Evolutionary conservation across 2,797 vertebrate species (phyloP), one percentile per base, ranked within the genome.

Genomic region (Prionace glauca): DNA sequence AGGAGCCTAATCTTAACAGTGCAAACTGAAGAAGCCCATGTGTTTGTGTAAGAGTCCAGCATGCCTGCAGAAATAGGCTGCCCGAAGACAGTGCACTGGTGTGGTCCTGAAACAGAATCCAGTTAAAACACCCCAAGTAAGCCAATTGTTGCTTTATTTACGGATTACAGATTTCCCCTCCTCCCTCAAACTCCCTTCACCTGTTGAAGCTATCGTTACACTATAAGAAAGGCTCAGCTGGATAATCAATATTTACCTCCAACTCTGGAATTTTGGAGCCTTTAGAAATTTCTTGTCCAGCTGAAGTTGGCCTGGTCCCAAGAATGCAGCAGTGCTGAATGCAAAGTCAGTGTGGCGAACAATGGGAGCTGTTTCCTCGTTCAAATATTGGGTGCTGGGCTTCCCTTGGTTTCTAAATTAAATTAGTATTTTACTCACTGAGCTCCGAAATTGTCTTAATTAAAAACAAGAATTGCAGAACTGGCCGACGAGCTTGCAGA

Each of bases 331-430:
- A 20, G 9, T 14, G 11, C 20, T 95, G 93, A 95, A 95, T 77
- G 71, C 71, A 95, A 95, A 74, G 62, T 69, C 67, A 50, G 4
- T 56, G 93, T 1, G 7, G 26, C 7, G 26, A 74, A 95, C 93
- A 95, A 95, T 95, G 45, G 93, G 71, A 74, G 41, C 26, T 74
- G 71, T 72, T 74, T 95, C 45, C 45, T 95, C 32, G 29, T 71
- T 32, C 93, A 95, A 95, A 77, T 95, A 95, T 77, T 77, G 45
- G 69, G 93, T 32, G 45, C 71, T 56, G 93, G 69, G 10, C 92
- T 71, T 50, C 45, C 71, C 71, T 95, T 50, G 45, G 93, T 71
- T 95, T 95, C 77, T 77, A 50, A 95, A 95, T 95, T 74, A 74
- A 95, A 56, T 95, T 50, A 72, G 41, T 74, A 72, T 74, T 74